phyloP scores from a whole-genome alignment of 2,888 invertebrate genomes.

The Apantesis nais region DNA sequence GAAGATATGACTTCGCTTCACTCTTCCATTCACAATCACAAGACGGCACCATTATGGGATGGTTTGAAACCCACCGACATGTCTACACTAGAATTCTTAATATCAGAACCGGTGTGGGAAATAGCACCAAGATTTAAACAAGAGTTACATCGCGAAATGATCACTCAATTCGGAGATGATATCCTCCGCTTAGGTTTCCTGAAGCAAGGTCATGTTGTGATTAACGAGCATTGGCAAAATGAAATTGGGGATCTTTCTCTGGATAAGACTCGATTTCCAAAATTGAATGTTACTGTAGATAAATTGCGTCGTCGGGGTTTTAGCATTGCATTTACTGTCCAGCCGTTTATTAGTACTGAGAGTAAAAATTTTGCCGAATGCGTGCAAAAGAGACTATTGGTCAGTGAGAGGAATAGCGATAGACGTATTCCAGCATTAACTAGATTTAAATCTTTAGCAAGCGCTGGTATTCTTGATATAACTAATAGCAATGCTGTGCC shows the following conservation, averaged over 20 bases:
- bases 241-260: conserved; percentile 94
- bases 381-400: conserved; percentile 89
- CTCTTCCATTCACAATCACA: conserved; percentile 90
- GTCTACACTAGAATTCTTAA: conserved; percentile 89
- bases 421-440: conserved; percentile 93
- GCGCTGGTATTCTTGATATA: conserved; percentile 94
- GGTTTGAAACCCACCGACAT: conserved; percentile 92
- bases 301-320: conserved; percentile 94
- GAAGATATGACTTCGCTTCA: conserved; percentile 92
- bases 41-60: conserved; percentile 90
- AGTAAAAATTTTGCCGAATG: conserved; percentile 93
- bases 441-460: conserved; percentile 91
- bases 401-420: conserved; percentile 92
- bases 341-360: conserved; percentile 95
- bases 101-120: conserved; percentile 95
- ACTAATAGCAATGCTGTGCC: conserved; percentile 92
- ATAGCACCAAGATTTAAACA: conserved; percentile 89
- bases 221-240: conserved; percentile 94
- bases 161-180: conserved; percentile 93
- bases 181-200: conserved; percentile 92
- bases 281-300: conserved; percentile 91
- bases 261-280: conserved; percentile 91
- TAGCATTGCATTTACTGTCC: conserved; percentile 94
- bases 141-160: conserved; percentile 88
- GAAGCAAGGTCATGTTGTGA: conserved; percentile 91